A percentile compares a stretch with the other conserved stretches of the same genome.
Conservation (phyloP, 1,140 invertebrate species). For the Fragariocoptes setiger region DNA sequence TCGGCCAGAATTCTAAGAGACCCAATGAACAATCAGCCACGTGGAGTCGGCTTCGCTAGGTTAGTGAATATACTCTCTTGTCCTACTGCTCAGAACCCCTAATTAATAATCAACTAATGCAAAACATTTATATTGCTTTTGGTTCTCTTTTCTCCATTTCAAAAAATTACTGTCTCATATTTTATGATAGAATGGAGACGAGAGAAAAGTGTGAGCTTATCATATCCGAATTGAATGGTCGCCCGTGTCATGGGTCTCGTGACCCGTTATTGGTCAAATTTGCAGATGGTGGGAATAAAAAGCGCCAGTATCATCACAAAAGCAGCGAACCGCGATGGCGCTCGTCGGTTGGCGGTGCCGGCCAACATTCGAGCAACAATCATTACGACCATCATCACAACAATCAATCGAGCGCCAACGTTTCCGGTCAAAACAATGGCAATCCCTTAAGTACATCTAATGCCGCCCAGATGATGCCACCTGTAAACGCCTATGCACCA, state of each 20-base stretch:
- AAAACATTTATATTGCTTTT: not conserved
- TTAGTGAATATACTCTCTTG: conserved; percentile 14
- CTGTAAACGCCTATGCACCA: too few species aligned
- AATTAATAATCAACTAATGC: not conserved
- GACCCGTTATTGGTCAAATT: conserved; percentile 78
- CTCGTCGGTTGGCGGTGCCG: too few species aligned
- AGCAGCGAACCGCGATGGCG: too few species aligned
- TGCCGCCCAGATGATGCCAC: too few species aligned
- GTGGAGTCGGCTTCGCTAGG: conserved; percentile 49
- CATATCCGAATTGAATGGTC: conserved; percentile 61
- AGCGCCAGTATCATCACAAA: conserved; percentile 39
- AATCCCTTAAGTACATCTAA: too few species aligned
- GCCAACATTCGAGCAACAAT: too few species aligned
- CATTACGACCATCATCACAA: too few species aligned
- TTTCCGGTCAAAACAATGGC: too few species aligned
- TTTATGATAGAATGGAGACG: conserved; percentile 46
- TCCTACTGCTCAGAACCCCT: not conserved
- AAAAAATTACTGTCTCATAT: not conserved
- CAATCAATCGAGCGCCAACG: too few species aligned
- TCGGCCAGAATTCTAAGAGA: conserved; percentile 79
- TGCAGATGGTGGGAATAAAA: conserved; percentile 73
- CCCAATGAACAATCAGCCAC: conserved; percentile 44
- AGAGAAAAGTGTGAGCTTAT: conserved; percentile 88
- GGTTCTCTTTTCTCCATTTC: not conserved
- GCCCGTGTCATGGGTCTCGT: conserved; percentile 37